Conservation (phyloP, 2,797 vertebrate genomes). For the Falco novaeseelandiae region DNA sequence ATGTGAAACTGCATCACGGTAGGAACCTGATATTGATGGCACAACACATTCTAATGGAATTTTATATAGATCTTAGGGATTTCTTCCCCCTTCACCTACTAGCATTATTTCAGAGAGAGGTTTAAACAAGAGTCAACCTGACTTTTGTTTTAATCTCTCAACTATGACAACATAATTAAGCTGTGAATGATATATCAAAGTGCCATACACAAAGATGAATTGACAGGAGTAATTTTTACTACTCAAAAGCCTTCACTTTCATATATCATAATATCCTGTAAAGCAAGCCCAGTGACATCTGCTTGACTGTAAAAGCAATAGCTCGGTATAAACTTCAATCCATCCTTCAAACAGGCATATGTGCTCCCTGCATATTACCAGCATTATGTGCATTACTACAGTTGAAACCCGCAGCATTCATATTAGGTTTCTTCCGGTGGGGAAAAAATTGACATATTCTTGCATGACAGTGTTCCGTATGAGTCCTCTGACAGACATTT, state of each 20-base stretch:
- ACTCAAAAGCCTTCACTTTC: slow-evolving; percentile 42
- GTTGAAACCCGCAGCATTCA: not conserved
- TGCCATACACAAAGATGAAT: slow-evolving; percentile 47
- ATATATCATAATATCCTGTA: slow-evolving; percentile 56
- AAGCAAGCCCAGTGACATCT: slow-evolving; percentile 55
- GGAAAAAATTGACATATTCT: not conserved
- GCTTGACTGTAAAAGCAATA: slow-evolving; percentile 54
- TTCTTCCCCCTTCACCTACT: slow-evolving; percentile 9
- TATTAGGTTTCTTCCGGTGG: not conserved
- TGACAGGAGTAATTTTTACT: slow-evolving; percentile 51
- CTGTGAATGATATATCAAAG: slow-evolving; percentile 64
- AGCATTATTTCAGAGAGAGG: slow-evolving; percentile 56
- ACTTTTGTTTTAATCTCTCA: slow-evolving; percentile 60
- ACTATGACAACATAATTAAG: slow-evolving; percentile 69
- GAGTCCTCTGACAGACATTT: not conserved
- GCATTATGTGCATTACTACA: not conserved
- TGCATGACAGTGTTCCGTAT: not conserved
- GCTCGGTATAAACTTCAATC: not conserved
- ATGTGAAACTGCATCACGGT: not conserved
- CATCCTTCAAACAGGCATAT: slow-evolving; percentile 14
- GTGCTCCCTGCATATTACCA: slow-evolving; percentile 4
- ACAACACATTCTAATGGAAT: slow-evolving; percentile 20
- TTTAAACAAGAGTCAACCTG: slow-evolving; percentile 32
- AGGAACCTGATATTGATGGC: slow-evolving; percentile 30
- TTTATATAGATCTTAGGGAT: slow-evolving; percentile 55